These are phyloP conservation scores for Heliothis virescens DNA, from an alignment of 1,140 invertebrate genomes.

Conservation along the genomic window DNA sequence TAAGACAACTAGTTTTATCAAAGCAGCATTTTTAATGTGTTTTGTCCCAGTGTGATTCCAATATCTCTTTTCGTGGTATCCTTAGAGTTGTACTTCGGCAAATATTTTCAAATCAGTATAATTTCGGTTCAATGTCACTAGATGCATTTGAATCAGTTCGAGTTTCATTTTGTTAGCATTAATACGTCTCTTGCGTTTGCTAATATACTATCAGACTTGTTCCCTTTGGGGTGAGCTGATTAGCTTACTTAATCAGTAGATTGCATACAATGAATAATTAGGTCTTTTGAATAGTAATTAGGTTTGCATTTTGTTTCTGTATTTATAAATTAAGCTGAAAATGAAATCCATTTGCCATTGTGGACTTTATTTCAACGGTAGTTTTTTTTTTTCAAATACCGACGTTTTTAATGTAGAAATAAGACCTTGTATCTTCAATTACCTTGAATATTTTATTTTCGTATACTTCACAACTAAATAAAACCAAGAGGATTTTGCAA, in stretches of 20 bases:
- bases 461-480: too few species aligned
- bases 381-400: too few species aligned
- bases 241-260: background rate
- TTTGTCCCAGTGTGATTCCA: background rate
- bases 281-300: background rate
- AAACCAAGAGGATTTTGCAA: too few species aligned
- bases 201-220: constrained; percentile 4
- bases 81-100: background rate
- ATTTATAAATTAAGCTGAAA: background rate
- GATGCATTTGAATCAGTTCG: constrained; percentile 36
- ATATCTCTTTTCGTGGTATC: background rate
- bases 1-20: too few species aligned
- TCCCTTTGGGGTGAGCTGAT: background rate
- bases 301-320: background rate
- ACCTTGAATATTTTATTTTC: too few species aligned
- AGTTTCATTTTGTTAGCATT: constrained; percentile 21
- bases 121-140: constrained; percentile 24
- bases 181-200: constrained; percentile 24
- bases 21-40: too few species aligned
- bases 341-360: too few species aligned
- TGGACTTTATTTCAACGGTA: too few species aligned
- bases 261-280: background rate
- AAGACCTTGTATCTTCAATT: too few species aligned
- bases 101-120: background rate
- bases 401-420: too few species aligned